These are phyloP conservation scores for Solenopsis invicta DNA, from an alignment of 1,140 invertebrate species.

Conservation along the genomic window DNA sequence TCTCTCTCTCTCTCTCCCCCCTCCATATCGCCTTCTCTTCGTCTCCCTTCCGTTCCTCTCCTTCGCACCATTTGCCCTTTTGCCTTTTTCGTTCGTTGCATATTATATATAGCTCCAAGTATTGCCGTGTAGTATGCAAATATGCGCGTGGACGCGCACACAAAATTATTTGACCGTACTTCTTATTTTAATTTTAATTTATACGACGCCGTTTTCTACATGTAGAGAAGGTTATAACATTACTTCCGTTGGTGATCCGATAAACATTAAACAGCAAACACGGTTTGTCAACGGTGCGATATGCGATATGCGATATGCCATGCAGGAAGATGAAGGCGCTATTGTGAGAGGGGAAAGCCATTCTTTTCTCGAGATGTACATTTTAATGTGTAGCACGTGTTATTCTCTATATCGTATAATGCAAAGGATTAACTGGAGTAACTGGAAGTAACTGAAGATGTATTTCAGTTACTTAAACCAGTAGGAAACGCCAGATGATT, in stretches of 20 bases:
- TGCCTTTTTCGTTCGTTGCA: constrained; percentile 53
- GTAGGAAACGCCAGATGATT: constrained; percentile 52
- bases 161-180: constrained; percentile 36
- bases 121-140: constrained; percentile 57
- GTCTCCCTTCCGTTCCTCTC: constrained; percentile 25
- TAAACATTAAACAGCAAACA: constrained; percentile 47
- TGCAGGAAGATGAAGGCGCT: not conserved
- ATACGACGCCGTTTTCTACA: constrained; percentile 6
- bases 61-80: constrained; percentile 53
- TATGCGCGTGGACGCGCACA: constrained; percentile 19
- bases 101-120: constrained; percentile 54
- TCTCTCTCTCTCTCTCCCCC: constrained; percentile 25
- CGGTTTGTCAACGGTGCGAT: not conserved
- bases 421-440: constrained; percentile 12
- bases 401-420: constrained; percentile 11
- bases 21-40: constrained; percentile 63
- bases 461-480: constrained; percentile 64
- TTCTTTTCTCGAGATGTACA: not conserved
- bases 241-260: constrained; percentile 8
- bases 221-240: constrained; percentile 19
- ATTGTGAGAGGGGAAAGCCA: not conserved
- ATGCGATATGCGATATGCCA: not conserved
- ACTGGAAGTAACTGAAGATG: constrained; percentile 29
- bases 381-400: not conserved
- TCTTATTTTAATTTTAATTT: constrained; percentile 56